Conservation (phyloP, 2,888 invertebrate genomes). For the Pollenia griseotomentosa region DNA sequence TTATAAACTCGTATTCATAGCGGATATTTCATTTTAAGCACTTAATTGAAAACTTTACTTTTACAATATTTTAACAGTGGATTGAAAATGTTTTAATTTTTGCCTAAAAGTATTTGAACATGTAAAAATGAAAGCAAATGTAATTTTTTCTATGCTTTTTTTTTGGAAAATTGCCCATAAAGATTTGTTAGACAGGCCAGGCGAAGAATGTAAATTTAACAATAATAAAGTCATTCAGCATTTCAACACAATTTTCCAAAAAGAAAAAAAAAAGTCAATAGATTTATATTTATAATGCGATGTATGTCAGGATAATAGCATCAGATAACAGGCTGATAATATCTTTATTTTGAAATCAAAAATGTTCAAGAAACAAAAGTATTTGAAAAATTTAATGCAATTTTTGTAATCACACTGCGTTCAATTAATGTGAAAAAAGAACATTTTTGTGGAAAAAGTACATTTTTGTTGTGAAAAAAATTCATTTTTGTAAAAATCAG, state of each 20-base stretch:
- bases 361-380: neutral
- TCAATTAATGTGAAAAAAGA: too few species aligned
- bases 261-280: slow-evolving; percentile 30
- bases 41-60: slow-evolving; percentile 70
- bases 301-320: slow-evolving; percentile 8
- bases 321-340: neutral
- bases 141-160: neutral
- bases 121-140: slow-evolving; percentile 1
- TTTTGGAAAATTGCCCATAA: slow-evolving; percentile 69
- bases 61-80: slow-evolving; percentile 13
- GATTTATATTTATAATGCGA: slow-evolving; percentile 31
- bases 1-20: slow-evolving; percentile 9
- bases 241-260: slow-evolving; percentile 21
- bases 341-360: neutral
- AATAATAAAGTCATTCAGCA: slow-evolving; percentile 61
- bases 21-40: slow-evolving; percentile 70
- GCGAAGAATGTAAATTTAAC: slow-evolving; percentile 5
- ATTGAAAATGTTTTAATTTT: slow-evolving; percentile 64
- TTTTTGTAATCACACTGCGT: too few species aligned
- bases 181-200: slow-evolving; percentile 17
- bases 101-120: neutral
- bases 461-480: neutral
- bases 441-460: too few species aligned
- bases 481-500: too few species aligned
- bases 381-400: too few species aligned